These are phyloP conservation scores for Gonioctena quinquepunctata DNA, from an alignment of 1,140 invertebrate species.

Conservation along the genomic window DNA sequence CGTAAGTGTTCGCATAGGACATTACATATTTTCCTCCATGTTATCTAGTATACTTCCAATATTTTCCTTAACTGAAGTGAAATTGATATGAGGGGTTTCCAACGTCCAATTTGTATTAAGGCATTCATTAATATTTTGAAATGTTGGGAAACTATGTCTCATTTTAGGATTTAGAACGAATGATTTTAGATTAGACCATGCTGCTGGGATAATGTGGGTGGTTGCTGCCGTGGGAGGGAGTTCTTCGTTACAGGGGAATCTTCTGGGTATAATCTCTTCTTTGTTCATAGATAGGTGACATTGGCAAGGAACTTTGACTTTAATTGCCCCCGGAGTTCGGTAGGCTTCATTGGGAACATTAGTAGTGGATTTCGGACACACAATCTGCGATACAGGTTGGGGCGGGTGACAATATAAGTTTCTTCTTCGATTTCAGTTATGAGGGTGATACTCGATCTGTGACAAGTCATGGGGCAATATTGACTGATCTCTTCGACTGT, in stretches of 20 bases:
- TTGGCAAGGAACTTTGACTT: not conserved
- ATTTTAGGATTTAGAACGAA: constrained; percentile 14
- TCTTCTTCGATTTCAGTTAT: constrained; percentile 19
- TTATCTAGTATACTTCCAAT: not conserved
- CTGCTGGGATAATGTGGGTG: not conserved
- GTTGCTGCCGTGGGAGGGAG: not conserved
- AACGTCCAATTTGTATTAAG: constrained; percentile 15
- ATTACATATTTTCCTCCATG: not conserved
- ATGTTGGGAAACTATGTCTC: not conserved
- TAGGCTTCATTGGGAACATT: not conserved
- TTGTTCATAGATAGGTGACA: constrained; percentile 1
- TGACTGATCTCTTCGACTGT: constrained; percentile 18
- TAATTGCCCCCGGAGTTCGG: not conserved
- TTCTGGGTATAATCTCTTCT: constrained; percentile 1
- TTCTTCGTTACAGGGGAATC: constrained; percentile 4
- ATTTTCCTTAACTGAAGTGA: too few relatives aligned
- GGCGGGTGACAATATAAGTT: constrained; percentile 2
- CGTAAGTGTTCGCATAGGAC: constrained; percentile 9
- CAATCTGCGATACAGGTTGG: not conserved
- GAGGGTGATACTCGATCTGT: constrained; percentile 7
- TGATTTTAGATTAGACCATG: too few relatives aligned
- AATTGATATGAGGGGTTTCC: constrained; percentile 8
- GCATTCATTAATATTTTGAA: constrained; percentile 3
- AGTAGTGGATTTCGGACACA: not conserved
- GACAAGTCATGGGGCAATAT: constrained; percentile 18